Percentiles rank a stretch among this genome's conserved stretches.
Evolutionary conservation across 1,140 invertebrate genomes (phyloP).

Genomic region (Agrypnia vestita): DNA sequence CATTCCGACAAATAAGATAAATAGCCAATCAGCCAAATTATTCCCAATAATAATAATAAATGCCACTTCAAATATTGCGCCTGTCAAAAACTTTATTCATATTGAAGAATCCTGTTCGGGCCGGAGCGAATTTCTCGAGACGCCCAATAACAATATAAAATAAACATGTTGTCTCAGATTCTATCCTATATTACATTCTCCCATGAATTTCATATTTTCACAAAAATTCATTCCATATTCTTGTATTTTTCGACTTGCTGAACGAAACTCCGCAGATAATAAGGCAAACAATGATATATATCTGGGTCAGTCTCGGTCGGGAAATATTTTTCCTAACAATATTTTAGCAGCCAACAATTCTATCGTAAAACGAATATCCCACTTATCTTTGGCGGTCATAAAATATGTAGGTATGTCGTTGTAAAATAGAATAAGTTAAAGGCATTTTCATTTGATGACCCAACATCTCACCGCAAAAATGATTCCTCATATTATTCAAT

Average conservation of each 20-base stretch:
- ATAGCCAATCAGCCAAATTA: no score
- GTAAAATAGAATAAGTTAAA: no score
- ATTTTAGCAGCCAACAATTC: neutral
- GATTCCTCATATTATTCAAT: no score
- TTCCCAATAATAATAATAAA: no score
- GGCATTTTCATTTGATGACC: no score
- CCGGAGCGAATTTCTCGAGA: neutral
- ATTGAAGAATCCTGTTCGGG: neutral
- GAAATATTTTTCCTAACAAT: slow-evolving; percentile 6
- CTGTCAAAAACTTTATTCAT: no score
- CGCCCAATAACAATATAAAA: neutral
- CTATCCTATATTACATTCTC: neutral
- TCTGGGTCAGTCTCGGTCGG: neutral
- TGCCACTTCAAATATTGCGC: no score
- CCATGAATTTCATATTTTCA: slow-evolving; percentile 23
- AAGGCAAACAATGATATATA: slow-evolving; percentile 20
- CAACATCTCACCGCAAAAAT: no score
- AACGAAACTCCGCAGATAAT: slow-evolving; percentile 7
- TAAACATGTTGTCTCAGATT: neutral
- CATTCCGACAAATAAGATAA: no score
- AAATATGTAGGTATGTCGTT: no score
- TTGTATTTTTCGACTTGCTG: neutral
- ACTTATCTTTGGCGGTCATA: neutral
- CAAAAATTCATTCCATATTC: slow-evolving; percentile 5
- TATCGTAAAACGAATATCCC: neutral